Percentiles rank a stretch among this genome's conserved stretches.
phyloP scores from a whole-genome alignment of 53 echinoderm and acorn worm genomes.

The Astropecten irregularis region DNA sequence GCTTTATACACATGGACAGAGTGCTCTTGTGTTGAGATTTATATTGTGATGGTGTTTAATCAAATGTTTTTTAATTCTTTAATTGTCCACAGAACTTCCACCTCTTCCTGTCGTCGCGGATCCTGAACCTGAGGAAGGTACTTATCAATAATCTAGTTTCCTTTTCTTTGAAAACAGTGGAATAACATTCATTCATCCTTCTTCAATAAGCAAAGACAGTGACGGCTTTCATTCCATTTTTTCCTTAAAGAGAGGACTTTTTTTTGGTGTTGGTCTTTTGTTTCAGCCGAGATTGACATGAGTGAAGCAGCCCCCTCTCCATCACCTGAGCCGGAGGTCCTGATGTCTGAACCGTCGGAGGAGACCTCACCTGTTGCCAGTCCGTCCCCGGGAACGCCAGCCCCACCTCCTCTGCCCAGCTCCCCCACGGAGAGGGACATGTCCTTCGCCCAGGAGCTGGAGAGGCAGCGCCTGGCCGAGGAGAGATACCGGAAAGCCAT shows the following conservation, averaged over 20 bases:
- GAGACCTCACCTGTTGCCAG: neutral
- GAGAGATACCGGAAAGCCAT: constrained; percentile 75
- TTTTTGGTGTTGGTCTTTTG: neutral
- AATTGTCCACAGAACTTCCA: constrained; percentile 41
- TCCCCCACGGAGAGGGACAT: constrained; percentile 69
- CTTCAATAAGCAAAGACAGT: too few relatives aligned
- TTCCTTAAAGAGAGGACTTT: too few relatives aligned
- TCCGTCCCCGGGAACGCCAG: neutral
- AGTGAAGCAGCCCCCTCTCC: neutral
- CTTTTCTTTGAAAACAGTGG: too few relatives aligned
- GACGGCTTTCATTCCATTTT: too few relatives aligned
- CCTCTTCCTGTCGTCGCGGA: constrained; percentile 56
- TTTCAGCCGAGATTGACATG: neutral
- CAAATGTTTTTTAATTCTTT: too few relatives aligned
- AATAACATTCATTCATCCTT: too few relatives aligned
- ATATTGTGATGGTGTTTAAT: too few relatives aligned
- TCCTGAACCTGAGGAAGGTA: constrained; percentile 51
- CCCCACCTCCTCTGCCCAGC: constrained; percentile 52
- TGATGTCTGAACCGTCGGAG: neutral
- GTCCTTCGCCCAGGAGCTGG: constrained; percentile 73
- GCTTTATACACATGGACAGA: too few relatives aligned
- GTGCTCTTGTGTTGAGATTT: too few relatives aligned
- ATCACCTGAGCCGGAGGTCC: constrained; percentile 17
- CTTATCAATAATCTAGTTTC: too few relatives aligned
- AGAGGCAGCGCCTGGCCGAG: constrained; percentile 80